Conservation (phyloP, 2,113 vertebrate species). For the Canis aureus region DNA sequence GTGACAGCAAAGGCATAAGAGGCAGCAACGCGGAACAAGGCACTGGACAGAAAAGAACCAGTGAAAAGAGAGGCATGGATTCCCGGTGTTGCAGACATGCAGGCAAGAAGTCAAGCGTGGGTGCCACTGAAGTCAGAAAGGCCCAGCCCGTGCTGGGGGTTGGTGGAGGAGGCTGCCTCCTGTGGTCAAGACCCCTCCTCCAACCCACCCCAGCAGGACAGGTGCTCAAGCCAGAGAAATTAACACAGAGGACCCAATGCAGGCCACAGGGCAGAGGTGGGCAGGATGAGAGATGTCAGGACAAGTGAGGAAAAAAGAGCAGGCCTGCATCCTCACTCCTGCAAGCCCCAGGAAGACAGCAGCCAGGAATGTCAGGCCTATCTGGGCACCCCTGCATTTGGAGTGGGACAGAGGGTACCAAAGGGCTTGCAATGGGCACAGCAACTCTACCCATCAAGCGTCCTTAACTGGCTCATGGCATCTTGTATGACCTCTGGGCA, state of each 20-base stretch:
- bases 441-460: too few species aligned
- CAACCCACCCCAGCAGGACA: background rate
- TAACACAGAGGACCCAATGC: background rate
- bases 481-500: background rate
- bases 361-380: background rate
- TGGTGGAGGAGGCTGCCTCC: background rate
- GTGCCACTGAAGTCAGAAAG: background rate
- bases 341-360: background rate
- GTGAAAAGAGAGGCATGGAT: background rate
- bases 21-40: background rate
- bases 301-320: background rate
- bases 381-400: background rate
- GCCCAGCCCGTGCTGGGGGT: background rate
- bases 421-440: background rate
- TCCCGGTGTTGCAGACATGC: background rate
- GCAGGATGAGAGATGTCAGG: background rate
- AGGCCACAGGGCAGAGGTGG: background rate
- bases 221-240: background rate
- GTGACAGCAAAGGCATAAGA: background rate
- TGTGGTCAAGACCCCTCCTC: background rate
- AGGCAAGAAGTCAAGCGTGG: background rate
- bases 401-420: background rate
- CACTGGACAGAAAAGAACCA: background rate
- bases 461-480: background rate
- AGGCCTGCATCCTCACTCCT: background rate